phyloP scores from a whole-genome alignment of 2,113 vertebrate genomes.

The Spilogale gracilis region DNA sequence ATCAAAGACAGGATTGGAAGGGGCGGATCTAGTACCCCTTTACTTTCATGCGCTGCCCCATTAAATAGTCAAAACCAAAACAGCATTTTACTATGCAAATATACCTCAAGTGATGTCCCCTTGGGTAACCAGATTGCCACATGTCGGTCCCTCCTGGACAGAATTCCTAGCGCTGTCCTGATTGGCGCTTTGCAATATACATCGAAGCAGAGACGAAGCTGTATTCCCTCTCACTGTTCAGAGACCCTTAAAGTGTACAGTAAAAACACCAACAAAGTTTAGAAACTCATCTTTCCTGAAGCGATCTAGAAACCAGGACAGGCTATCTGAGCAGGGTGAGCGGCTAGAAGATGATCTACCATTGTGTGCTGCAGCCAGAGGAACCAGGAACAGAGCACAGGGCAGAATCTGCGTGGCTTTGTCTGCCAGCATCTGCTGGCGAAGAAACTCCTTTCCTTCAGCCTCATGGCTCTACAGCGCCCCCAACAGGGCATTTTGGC shows the following conservation, averaged over 20 bases:
- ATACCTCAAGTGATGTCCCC: background rate
- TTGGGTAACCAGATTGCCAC: background rate
- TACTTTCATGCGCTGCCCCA: background rate
- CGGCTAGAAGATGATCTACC: background rate
- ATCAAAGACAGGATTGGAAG: background rate
- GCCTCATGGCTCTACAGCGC: background rate
- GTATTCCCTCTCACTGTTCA: background rate
- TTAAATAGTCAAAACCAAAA: background rate
- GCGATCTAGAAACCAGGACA: background rate
- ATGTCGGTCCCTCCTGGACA: background rate
- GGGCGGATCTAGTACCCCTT: background rate
- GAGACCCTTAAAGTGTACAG: background rate
- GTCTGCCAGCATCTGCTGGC: background rate
- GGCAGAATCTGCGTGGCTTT: fast-evolving
- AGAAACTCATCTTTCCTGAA: background rate
- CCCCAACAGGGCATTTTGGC: background rate
- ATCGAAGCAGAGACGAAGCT: background rate
- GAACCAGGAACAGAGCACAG: background rate
- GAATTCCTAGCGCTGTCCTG: background rate
- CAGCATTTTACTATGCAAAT: background rate
- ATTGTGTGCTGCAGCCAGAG: background rate
- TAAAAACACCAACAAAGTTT: background rate
- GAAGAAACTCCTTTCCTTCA: background rate
- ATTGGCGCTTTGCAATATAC: background rate
- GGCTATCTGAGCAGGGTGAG: background rate